Conservation (phyloP, 53 echinoderm and acorn worm genomes). For the Paelopatides confundens region DNA sequence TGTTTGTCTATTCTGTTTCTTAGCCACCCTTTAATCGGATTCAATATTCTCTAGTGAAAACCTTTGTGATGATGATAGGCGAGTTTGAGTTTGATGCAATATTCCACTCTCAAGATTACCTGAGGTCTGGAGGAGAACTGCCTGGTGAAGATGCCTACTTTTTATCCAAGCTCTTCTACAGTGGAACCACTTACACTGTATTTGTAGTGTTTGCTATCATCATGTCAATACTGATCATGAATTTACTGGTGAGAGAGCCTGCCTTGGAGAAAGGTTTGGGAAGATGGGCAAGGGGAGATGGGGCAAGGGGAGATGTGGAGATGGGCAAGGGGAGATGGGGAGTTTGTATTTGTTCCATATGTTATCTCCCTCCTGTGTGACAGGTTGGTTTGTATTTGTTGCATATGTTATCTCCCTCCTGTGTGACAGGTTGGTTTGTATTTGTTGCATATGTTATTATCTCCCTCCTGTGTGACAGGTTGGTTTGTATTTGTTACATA, state of each 20-base stretch:
- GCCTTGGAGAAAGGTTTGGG: neutral
- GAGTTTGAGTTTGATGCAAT: conserved; percentile 94
- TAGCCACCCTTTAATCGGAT: conserved; percentile 87
- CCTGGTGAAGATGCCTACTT: conserved; percentile 52
- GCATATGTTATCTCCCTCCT: too few species aligned
- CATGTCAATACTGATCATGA: conserved; percentile 99
- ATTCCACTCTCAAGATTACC: conserved; percentile 85
- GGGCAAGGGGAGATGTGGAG: too few species aligned
- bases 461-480: too few species aligned
- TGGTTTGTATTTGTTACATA: too few species aligned
- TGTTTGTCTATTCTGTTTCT: neutral
- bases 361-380: too few species aligned
- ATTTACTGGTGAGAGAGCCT: conserved; percentile 85
- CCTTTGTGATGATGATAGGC: conserved; percentile 99
- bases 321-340: too few species aligned
- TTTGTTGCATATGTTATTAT: too few species aligned
- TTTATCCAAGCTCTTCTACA: conserved; percentile 65
- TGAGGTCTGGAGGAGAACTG: neutral
- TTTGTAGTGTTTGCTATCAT: conserved; percentile 86
- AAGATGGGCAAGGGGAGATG: too few species aligned
- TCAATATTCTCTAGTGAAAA: conserved; percentile 83
- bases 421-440: too few species aligned
- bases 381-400: too few species aligned
- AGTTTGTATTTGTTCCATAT: too few species aligned
- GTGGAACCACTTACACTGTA: conserved; percentile 75